Percentiles rank a stretch among this genome's conserved stretches.
phyloP scores from a whole-genome alignment of 2,888 invertebrate genomes.

The Platycheirus albimanus region DNA sequence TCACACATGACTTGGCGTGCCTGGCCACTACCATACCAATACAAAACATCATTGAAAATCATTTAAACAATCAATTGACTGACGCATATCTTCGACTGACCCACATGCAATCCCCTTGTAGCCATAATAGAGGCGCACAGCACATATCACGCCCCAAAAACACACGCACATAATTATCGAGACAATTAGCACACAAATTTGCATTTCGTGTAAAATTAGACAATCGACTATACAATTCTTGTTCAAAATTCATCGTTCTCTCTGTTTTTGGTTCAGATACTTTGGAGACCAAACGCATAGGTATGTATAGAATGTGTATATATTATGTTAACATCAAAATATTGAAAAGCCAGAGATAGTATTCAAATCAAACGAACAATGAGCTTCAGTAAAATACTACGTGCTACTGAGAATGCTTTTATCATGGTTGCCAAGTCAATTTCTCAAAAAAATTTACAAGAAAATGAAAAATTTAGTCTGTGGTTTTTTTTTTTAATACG shows the following conservation, averaged over 20 bases:
- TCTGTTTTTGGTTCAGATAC: conserved; percentile 1
- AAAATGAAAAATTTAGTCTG: no score
- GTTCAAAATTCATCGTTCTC: conserved; percentile 47
- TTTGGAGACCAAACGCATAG: conserved; percentile 13
- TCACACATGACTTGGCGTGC: neutral
- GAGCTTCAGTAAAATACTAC: conserved; percentile 11
- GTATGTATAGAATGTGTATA: neutral
- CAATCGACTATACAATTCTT: conserved; percentile 55
- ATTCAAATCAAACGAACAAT: conserved; percentile 33
- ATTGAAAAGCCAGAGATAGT: conserved; percentile 51
- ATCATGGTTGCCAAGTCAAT: neutral
- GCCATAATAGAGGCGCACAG: neutral
- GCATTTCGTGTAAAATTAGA: conserved; percentile 70
- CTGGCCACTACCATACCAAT: conserved; percentile 14
- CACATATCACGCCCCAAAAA: conserved; percentile 28
- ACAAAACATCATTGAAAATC: conserved; percentile 59
- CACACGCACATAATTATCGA: conserved; percentile 61
- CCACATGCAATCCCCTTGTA: conserved; percentile 61
- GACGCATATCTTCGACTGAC: conserved; percentile 61
- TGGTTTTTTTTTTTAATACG: no score
- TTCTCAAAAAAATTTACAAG: no score
- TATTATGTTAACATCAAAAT: conserved; percentile 6
- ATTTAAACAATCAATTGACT: conserved; percentile 61
- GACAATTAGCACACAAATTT: conserved; percentile 71
- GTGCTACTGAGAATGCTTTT: conserved; percentile 23